Evolutionary conservation across 2,888 invertebrate genomes (phyloP), one percentile per base, ranked within the genome.

Genomic region (Trachelus tabidus): DNA sequence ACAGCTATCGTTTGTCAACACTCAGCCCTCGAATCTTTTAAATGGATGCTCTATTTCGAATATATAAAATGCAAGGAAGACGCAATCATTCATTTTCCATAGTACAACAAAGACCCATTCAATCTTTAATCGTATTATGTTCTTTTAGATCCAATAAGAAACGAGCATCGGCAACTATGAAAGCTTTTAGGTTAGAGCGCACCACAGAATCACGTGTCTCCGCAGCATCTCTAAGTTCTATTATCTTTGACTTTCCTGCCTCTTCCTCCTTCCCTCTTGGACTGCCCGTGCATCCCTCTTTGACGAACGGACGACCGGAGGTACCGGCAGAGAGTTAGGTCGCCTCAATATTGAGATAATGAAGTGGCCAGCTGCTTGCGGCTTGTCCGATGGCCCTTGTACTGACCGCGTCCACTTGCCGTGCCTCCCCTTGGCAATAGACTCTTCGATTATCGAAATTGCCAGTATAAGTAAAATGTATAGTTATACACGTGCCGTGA

Each of bases 281-380:
- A 56, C 56, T 23, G 23, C n/a, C 37, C 75, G 9, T 75, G 56
- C 40, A 69, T 71, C 73, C 74, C 76, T 69, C 76, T 75, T 77
- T 77, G 81, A 77, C 73, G 73, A 80, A 76, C 2, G 30, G 12
- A 34, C 71, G 30, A 30, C 31, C 34, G 34, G 12, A 33, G 4
- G 71, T 23, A 15, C 15, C 31, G 30, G 23, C 15, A 12, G 30
- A 23, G 34, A 71, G 23, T 31, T 30, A 31, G 71, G 34, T 31
- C 71, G 9, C 9, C 11, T 71, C 71, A 30, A 34, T 34, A 30
- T 34, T 34, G 30, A 79, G 78, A 80, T 83, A 84, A 83, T 83
- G 83, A 79, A 83, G 81, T 79, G 76, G 73, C 73, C 77, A 40
- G 73, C 77, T 77, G 78, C 79, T 81, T 79, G 79, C 80, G 78